Evolutionary conservation across 2,113 vertebrate species (phyloP).

Genomic region (Lutjanus erythropterus): DNA sequence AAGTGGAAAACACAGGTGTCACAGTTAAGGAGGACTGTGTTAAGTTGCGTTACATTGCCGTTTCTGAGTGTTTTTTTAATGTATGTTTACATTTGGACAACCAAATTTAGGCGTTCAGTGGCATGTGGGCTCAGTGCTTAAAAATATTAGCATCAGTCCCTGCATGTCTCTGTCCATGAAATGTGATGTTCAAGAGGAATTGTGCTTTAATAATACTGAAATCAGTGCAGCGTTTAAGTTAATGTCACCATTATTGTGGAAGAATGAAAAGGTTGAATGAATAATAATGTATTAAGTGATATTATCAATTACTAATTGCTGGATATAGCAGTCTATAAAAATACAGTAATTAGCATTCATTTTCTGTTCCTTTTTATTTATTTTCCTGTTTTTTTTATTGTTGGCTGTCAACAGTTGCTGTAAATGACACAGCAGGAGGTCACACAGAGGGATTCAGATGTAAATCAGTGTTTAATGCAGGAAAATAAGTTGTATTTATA

Average conservation of each 20-base stretch:
- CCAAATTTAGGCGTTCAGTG: no score
- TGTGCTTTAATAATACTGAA: not conserved
- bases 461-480: not conserved
- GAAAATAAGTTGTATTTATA: not conserved
- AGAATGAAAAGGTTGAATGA: not conserved
- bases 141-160: no score
- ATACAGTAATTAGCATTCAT: not conserved
- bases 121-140: no score
- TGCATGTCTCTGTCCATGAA: not conserved
- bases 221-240: not conserved
- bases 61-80: no score
- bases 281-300: not conserved
- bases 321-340: not conserved
- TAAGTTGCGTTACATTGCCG: no score
- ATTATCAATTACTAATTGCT: conserved; percentile 5
- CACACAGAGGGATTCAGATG: not conserved
- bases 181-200: not conserved
- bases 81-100: no score
- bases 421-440: not conserved
- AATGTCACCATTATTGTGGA: not conserved
- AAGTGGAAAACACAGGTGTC: no score
- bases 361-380: not conserved
- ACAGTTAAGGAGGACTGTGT: no score
- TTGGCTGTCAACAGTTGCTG: not conserved
- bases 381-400: not conserved